Base-by-base conservation (phyloP, 2,113 vertebrate species). In the Nothobranchius furzeri region DNA sequence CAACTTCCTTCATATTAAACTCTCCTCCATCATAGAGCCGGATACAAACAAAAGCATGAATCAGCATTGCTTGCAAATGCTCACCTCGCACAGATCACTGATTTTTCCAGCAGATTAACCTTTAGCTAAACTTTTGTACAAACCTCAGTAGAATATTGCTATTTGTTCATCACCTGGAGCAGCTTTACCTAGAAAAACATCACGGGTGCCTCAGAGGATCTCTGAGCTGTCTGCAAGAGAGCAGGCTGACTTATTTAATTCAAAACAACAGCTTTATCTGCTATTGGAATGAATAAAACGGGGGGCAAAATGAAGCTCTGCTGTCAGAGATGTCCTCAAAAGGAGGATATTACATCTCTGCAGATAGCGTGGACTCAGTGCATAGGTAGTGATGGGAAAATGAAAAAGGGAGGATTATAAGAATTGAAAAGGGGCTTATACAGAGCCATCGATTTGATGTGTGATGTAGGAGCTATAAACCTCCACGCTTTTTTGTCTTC, bases 361-460 rank as follows among this genome's bases (percentile, higher is more conserved):
- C 60, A 12, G 52, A 63, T 45, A 12, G 43, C 43, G 14, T 47
- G 46, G 56, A 52, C 50, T 52, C 43, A 37, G 8, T 25, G 43
- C 40, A 17, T 43, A 9, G n/a, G 53, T 66, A 24, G 36, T 51
- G 30, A 17, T 37, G 52, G 48, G 68, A 53, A 68, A 60, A 68
- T 36, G 42, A 58, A 45, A 61, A 60, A 49, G 17, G 17, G 14
- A 59, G 60, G 35, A 55, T 48, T 40, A 52, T 50, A 55, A 30
- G 36, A 48, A 49, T 49, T 45, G 43, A 52, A 70, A 46, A 7
- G 12, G 64, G 66, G 71, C 66, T 79, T 79, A 60, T 68, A 84
- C 70, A 79, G 75, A 77, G 72, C 45, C 55, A 87, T 82, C 58
- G 85, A 86, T 89, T 55, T 61, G 65, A 30, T 63, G 60, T 61